phyloP scores from a whole-genome alignment of 2,888 invertebrate genomes.

The Himalopsyche tibetana region DNA sequence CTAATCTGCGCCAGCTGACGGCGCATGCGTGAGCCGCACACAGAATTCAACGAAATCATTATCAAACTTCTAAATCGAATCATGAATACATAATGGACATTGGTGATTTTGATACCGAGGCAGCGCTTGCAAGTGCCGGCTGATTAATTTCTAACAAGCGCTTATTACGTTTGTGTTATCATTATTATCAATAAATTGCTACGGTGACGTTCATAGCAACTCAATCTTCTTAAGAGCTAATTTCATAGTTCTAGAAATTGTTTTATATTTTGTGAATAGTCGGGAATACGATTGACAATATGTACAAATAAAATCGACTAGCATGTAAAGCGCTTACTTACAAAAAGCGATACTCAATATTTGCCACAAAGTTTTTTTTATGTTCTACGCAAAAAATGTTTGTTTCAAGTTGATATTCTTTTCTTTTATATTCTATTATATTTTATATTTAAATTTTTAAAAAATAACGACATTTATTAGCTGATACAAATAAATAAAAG shows the following conservation, averaged over 20 bases:
- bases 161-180: background rate
- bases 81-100: background rate
- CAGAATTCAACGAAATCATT: background rate
- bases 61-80: slow-evolving; percentile 5
- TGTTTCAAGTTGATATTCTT: too few relatives aligned
- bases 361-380: too few relatives aligned
- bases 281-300: too few relatives aligned
- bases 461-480: too few relatives aligned
- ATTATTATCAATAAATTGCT: slow-evolving; percentile 10
- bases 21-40: slow-evolving; percentile 22
- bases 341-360: too few relatives aligned
- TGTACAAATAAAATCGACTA: too few relatives aligned
- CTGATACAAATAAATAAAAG: too few relatives aligned
- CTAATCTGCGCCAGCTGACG: slow-evolving; percentile 13
- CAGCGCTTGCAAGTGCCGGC: background rate
- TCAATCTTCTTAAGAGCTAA: background rate
- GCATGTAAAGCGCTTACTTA: too few relatives aligned
- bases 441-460: too few relatives aligned
- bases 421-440: too few relatives aligned
- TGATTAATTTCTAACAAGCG: background rate
- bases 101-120: background rate
- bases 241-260: background rate
- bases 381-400: too few relatives aligned
- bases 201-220: background rate
- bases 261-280: too few relatives aligned